Percentiles rank a stretch among this genome's conserved stretches.
Conservation (phyloP, 2,888 invertebrate species). For the Cordilura impudica region DNA sequence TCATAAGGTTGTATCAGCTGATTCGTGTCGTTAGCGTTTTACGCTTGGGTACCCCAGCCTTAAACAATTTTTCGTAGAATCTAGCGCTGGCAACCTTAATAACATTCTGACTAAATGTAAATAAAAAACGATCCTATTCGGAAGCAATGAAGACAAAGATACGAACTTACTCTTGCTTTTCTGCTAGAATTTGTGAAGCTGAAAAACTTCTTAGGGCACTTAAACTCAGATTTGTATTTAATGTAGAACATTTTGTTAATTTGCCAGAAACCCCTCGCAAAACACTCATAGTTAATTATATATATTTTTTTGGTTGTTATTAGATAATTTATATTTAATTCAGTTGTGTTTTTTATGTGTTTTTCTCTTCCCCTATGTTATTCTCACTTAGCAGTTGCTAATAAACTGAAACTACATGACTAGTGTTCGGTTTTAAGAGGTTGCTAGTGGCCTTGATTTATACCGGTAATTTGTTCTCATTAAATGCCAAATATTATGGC, state of each 20-base stretch:
- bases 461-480: slow-evolving; percentile 13
- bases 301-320: slow-evolving; percentile 8
- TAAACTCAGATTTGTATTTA: slow-evolving; percentile 30
- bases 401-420: slow-evolving; percentile 15
- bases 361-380: not conserved
- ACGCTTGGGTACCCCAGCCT: no score
- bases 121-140: no score
- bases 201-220: slow-evolving; percentile 62
- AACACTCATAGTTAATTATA: slow-evolving; percentile 52
- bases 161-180: slow-evolving; percentile 66
- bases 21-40: no score
- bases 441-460: not conserved
- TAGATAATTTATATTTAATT: slow-evolving; percentile 50
- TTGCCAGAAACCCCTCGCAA: slow-evolving; percentile 61
- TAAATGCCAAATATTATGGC: not conserved
- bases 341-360: slow-evolving; percentile 14
- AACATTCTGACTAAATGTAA: no score
- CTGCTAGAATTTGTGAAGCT: slow-evolving; percentile 58
- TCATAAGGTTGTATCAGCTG: no score
- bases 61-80: no score
- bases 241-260: slow-evolving; percentile 41
- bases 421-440: not conserved
- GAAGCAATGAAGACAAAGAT: not conserved
- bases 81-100: no score
- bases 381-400: slow-evolving; percentile 10